Evolutionary conservation across 2,113 vertebrate species (phyloP).

Genomic region (Scolopax mira): DNA sequence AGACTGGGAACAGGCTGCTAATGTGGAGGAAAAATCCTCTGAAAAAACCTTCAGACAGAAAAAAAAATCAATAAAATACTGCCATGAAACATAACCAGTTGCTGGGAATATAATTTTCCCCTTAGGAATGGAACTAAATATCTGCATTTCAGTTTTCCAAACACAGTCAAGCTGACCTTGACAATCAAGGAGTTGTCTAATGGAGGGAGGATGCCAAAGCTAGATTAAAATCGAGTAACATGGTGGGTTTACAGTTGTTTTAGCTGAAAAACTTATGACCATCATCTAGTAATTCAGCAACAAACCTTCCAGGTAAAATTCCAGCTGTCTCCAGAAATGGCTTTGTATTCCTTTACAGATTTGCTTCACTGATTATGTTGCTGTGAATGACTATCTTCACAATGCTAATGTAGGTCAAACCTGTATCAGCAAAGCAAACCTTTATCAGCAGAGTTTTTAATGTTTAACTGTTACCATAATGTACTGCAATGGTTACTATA

Average conservation of each 20-base stretch:
- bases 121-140: neutral
- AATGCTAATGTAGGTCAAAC: slow-evolving; percentile 17
- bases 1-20: neutral
- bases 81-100: neutral
- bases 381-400: slow-evolving; percentile 16
- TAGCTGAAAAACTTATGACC: neutral
- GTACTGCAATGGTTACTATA: neutral
- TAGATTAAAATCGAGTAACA: neutral
- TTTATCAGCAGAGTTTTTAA: neutral
- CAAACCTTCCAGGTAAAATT: neutral
- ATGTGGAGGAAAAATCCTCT: neutral
- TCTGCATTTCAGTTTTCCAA: neutral
- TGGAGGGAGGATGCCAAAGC: neutral
- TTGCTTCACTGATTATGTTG: neutral
- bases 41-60: neutral
- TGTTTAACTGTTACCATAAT: slow-evolving; percentile 6
- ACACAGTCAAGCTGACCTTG: neutral
- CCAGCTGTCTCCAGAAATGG: neutral
- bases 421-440: neutral
- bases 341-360: slow-evolving; percentile 21
- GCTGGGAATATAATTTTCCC: neutral
- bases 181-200: neutral
- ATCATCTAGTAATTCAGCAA: neutral
- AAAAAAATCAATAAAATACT: neutral
- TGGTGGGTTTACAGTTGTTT: neutral